A percentile compares a stretch with the other conserved stretches of the same genome.
Conservation (phyloP, 2,113 vertebrate species). For the Oryzias melastigma region DNA sequence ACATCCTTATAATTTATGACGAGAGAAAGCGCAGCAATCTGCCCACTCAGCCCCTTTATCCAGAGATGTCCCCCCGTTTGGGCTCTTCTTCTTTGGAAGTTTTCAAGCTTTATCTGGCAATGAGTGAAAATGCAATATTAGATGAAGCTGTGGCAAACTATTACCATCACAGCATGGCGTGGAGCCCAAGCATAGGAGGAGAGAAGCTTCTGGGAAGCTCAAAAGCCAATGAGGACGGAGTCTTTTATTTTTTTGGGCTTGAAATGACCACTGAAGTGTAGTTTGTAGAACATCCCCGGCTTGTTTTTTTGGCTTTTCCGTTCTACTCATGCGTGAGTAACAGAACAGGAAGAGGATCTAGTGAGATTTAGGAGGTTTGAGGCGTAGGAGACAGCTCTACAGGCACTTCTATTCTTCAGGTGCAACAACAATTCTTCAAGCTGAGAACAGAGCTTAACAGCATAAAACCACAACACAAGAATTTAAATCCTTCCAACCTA, state of each 20-base stretch:
- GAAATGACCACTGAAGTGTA: background rate
- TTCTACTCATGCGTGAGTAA: background rate
- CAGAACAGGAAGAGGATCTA: background rate
- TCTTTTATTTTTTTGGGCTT: background rate
- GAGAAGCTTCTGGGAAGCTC: constrained; percentile 37
- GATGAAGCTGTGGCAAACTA: no score
- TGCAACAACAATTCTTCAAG: background rate
- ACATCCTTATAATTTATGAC: constrained; percentile 63
- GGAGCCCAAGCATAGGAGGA: constrained; percentile 45
- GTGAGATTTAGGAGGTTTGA: constrained; percentile 13
- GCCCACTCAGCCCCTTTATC: constrained; percentile 23
- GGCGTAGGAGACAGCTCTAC: background rate
- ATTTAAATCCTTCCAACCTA: no score
- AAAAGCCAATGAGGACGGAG: background rate
- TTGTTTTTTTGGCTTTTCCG: background rate
- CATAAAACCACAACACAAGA: no score
- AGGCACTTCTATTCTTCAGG: constrained; percentile 1
- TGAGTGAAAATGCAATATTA: background rate
- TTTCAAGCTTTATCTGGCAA: background rate
- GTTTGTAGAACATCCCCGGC: accelerated
- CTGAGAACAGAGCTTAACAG: no score
- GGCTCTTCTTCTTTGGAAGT: background rate
- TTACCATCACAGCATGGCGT: constrained; percentile 19
- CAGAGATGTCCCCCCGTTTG: constrained; percentile 26
- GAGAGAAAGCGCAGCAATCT: constrained; percentile 51